Conservation (phyloP, 1,140 invertebrate species). For the Glomeris maerens region DNA sequence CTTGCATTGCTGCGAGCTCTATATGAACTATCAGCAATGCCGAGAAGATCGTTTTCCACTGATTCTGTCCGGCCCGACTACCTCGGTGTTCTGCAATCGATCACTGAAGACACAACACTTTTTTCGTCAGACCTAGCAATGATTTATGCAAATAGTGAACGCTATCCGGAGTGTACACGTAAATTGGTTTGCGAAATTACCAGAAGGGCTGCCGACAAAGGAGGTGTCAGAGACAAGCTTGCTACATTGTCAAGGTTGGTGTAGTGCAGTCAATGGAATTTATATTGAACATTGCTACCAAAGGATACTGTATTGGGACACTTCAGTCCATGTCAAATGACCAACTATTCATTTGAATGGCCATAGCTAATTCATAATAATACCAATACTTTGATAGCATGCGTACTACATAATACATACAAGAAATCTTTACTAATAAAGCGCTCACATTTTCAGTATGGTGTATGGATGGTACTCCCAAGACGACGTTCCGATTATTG, state of each 20-base stretch:
- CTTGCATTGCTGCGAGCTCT: neutral
- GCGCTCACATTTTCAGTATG: neutral
- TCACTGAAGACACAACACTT: neutral
- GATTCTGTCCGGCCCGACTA: too few relatives aligned
- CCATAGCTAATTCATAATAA: too few relatives aligned
- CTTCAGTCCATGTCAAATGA: neutral
- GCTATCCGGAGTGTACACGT: neutral
- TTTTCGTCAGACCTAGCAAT: neutral
- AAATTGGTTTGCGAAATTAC: constrained; percentile 1
- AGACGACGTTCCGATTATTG: neutral
- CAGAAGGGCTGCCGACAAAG: neutral
- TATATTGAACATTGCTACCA: too few relatives aligned
- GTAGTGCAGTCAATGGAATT: too few relatives aligned
- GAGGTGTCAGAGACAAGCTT: neutral
- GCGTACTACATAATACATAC: too few relatives aligned
- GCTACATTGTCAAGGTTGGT: constrained; percentile 1
- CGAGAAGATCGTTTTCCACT: too few relatives aligned
- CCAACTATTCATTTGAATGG: neutral
- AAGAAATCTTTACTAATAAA: too few relatives aligned
- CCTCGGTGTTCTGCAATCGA: too few relatives aligned
- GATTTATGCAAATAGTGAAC: neutral
- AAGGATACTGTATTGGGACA: neutral
- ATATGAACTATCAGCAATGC: too few relatives aligned
- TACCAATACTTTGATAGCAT: too few relatives aligned
- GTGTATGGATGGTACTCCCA: neutral